A percentile compares a stretch with the other conserved stretches of the same genome.
These are phyloP conservation scores for Drosophila barbarae DNA, from an alignment of 2,888 invertebrate genomes.

Conservation along the genomic window DNA sequence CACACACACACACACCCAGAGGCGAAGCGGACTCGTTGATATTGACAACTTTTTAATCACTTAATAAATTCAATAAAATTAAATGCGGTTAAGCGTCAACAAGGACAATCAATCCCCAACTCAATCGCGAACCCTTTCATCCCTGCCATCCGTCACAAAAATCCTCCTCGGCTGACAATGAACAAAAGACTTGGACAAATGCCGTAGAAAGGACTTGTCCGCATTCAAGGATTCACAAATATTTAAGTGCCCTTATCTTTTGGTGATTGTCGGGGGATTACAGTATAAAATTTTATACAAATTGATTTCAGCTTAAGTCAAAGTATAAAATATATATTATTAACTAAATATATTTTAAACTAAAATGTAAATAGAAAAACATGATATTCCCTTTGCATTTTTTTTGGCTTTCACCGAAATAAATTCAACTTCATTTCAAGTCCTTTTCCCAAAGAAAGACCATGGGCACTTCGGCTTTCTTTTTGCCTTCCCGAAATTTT, in stretches of 20 bases:
- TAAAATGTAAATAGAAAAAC: background rate
- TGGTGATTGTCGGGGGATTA: background rate
- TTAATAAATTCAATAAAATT: conserved; percentile 79
- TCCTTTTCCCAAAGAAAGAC: background rate
- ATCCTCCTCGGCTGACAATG: conserved; percentile 52
- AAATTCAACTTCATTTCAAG: background rate
- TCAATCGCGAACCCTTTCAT: conserved; percentile 22
- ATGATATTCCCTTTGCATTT: too few relatives aligned
- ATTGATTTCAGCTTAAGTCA: background rate
- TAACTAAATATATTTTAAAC: background rate
- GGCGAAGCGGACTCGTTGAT: conserved; percentile 60
- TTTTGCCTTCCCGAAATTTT: background rate
- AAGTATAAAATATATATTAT: background rate
- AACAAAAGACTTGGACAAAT: conserved; percentile 50
- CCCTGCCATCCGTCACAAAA: conserved; percentile 42
- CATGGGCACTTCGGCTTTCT: background rate
- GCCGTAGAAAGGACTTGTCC: conserved; percentile 38
- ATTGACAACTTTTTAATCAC: conserved; percentile 79
- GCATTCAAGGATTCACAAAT: conserved; percentile 2
- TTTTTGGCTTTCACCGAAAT: too few relatives aligned
- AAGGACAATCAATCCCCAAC: conserved; percentile 45
- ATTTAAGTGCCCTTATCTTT: conserved; percentile 5
- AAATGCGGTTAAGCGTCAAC: conserved; percentile 77
- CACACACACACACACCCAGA: conserved; percentile 28
- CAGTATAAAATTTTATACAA: background rate